phyloP scores from a whole-genome alignment of 2,113 vertebrate genomes.

The Chlamydotis undulata region DNA sequence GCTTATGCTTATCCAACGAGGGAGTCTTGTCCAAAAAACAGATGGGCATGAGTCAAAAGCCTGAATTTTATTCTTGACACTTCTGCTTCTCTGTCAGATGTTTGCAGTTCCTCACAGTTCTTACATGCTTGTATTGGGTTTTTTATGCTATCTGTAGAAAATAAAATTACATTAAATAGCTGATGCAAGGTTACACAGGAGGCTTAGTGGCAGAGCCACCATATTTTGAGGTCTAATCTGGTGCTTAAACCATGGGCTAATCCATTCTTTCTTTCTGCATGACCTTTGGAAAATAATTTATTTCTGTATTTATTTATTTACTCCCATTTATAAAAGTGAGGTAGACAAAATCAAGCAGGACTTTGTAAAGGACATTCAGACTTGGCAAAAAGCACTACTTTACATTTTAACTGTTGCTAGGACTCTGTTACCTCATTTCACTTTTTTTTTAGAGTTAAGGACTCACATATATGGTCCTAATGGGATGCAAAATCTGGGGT shows the following conservation, averaged over 20 bases:
- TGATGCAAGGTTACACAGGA: neutral
- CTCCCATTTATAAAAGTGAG: neutral
- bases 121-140: neutral
- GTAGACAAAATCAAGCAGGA: neutral
- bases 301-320: constrained; percentile 6
- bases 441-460: neutral
- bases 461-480: neutral
- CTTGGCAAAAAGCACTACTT: neutral
- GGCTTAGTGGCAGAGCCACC: neutral
- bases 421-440: neutral
- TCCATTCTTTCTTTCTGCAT: neutral
- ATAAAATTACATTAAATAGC: neutral
- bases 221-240: neutral
- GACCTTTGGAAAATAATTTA: constrained; percentile 6
- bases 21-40: neutral
- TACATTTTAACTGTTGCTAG: neutral
- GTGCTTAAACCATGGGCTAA: neutral
- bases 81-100: neutral
- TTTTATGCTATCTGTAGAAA: neutral
- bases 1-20: neutral
- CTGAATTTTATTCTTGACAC: neutral
- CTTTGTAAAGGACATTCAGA: neutral
- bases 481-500: neutral
- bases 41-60: neutral
- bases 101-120: neutral